Evolutionary conservation across 2,113 vertebrate genomes (phyloP), one percentile per base, ranked within the genome.

Genomic region (Taxidea taxus): DNA sequence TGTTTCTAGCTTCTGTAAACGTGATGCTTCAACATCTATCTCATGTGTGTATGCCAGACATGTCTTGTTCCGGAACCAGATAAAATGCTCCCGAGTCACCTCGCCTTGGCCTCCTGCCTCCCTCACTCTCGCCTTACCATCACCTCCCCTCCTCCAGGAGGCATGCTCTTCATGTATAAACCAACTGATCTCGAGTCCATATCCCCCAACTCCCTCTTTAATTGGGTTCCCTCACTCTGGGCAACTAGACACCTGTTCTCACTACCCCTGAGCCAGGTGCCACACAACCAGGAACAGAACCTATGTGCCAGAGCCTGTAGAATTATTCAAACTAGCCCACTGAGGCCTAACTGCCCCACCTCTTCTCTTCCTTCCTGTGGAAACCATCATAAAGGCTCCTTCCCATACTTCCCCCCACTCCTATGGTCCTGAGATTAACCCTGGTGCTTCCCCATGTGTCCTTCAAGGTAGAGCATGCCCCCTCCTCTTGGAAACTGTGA

Each of bases 391-490:
- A 47, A 37, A 42, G 7, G 18, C 20, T 34, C 37, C 47, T 64
- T 34, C 16, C 16, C 37, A 4, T 13, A 12, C 20, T 37, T n/a
- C 12, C 1, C 16, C 27, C 42, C 44, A 10, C 29, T 20, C 10
- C 10, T n/a, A 6, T 34, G 29, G 18, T 74, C 70, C 42, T 39
- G 20, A 15, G 25, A 78, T 34, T 11, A 29, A 78, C 47, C 29
- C 75, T 78, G 1, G 16, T 49, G 31, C 44, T 78, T 49, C 44
- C 16, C 6, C 42, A 27, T 12, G 3, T 78, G n/a, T 74, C 23
- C 34, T 4, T 60, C 11, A 15, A 39, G 12, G 16, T 15, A 5
- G 12, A 31, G 4, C 3, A 21, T 6, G 0, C 3, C 8, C 49
- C 34, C 6, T 44, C 9, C 15, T 20, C 39, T 58, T 56, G 18